These are phyloP conservation scores for Ctenosaura bakeri DNA, from an alignment of 2,797 vertebrate genomes.

Conservation along the genomic window DNA sequence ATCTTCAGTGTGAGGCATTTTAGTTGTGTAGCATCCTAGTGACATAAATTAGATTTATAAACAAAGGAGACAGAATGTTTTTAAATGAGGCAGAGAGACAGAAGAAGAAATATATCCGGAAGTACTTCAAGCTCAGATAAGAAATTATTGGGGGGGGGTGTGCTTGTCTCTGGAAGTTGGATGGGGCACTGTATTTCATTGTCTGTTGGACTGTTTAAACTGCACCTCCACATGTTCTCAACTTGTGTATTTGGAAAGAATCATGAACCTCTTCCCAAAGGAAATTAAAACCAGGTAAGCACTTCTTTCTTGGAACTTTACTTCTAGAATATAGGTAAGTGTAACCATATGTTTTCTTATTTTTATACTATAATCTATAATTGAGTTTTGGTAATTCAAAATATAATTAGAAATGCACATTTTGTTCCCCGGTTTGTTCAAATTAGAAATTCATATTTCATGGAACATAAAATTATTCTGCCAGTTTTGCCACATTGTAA, in stretches of 20 bases:
- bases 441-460: not conserved
- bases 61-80: not conserved
- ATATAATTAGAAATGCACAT: not conserved
- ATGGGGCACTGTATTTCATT: not conserved
- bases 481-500: not conserved
- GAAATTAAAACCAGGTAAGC: not conserved
- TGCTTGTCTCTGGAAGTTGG: not conserved
- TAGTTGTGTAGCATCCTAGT: no score
- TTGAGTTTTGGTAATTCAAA: not conserved
- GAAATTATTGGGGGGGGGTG: not conserved
- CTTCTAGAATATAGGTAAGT: not conserved
- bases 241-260: not conserved
- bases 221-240: not conserved
- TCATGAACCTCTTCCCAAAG: not conserved
- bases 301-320: not conserved
- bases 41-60: not conserved
- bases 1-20: no score
- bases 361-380: not conserved
- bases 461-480: not conserved
- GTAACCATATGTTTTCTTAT: not conserved
- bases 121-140: not conserved
- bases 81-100: no score
- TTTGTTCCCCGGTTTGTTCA: not conserved
- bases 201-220: not conserved
- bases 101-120: no score